These are phyloP conservation scores for Zoanthus sansibaricus DNA, from an alignment of 92 coral and sea anemone species.

Conservation along the genomic window DNA sequence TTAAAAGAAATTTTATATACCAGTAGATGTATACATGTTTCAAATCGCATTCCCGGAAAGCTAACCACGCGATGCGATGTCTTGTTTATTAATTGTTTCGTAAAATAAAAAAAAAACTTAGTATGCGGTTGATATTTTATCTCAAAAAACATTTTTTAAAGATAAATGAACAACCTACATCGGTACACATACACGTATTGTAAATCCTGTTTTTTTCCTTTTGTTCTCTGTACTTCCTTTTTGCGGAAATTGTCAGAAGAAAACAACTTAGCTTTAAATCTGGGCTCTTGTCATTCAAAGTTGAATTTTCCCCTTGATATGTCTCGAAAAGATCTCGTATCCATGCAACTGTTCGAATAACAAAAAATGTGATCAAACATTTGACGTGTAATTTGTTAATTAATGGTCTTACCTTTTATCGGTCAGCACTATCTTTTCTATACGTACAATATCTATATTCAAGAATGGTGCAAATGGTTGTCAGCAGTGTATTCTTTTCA, in stretches of 20 bases:
- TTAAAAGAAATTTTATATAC: constrained; percentile 5
- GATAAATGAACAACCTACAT: constrained; percentile 9
- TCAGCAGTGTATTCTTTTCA: not conserved
- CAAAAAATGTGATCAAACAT: constrained; percentile 13
- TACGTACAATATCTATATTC: not conserved
- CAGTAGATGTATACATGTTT: not conserved
- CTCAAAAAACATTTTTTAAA: not conserved
- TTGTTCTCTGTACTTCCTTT: constrained; percentile 17
- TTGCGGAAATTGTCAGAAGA: not conserved
- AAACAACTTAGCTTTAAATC: not conserved
- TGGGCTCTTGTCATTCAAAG: not conserved
- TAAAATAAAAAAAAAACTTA: not conserved
- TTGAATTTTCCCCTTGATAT: not conserved
- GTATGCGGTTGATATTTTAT: not conserved
- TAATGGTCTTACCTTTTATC: not conserved
- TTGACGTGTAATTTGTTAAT: not conserved
- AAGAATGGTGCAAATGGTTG: not conserved
- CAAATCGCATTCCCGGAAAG: constrained; percentile 10
- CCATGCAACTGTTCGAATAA: constrained; percentile 35
- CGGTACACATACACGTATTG: not conserved
- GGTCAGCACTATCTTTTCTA: not conserved
- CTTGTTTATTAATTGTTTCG: not conserved
- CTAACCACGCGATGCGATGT: constrained; percentile 8
- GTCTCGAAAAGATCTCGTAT: constrained; percentile 4
- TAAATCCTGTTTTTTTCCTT: not conserved